These are phyloP conservation scores for Laticauda laticaudata DNA, from an alignment of 2,113 vertebrate species.

Conservation along the genomic window DNA sequence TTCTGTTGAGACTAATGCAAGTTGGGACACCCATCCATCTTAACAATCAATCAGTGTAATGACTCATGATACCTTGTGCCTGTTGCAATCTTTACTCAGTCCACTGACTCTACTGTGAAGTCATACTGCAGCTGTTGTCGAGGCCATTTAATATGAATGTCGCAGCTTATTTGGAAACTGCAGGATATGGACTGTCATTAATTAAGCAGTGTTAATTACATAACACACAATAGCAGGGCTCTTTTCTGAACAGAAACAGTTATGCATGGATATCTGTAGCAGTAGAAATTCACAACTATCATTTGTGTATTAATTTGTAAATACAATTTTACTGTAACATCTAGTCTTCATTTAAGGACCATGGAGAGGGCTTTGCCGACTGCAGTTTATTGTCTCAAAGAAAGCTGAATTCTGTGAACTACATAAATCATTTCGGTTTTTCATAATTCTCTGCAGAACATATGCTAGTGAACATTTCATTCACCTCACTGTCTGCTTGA, in stretches of 20 bases:
- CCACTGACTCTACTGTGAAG: conserved; percentile 9
- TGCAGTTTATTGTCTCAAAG: not conserved
- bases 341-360: not conserved
- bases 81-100: not conserved
- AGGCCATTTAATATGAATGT: not conserved
- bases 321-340: not conserved
- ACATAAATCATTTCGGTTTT: not conserved
- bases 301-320: not conserved
- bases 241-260: not conserved
- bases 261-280: too few relatives aligned
- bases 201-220: not conserved
- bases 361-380: not conserved
- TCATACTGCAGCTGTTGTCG: conserved; percentile 13
- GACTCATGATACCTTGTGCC: not conserved
- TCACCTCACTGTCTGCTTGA: not conserved
- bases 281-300: not conserved
- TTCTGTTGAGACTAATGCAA: conserved; percentile 22
- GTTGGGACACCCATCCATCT: not conserved
- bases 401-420: not conserved
- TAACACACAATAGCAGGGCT: not conserved
- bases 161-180: not conserved
- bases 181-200: not conserved
- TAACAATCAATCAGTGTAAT: conserved; percentile 17
- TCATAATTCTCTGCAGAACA: not conserved
- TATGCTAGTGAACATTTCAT: not conserved